These are phyloP conservation scores for Scarus forsteni DNA, from an alignment of 2,797 vertebrate genomes.

Conservation along the genomic window DNA sequence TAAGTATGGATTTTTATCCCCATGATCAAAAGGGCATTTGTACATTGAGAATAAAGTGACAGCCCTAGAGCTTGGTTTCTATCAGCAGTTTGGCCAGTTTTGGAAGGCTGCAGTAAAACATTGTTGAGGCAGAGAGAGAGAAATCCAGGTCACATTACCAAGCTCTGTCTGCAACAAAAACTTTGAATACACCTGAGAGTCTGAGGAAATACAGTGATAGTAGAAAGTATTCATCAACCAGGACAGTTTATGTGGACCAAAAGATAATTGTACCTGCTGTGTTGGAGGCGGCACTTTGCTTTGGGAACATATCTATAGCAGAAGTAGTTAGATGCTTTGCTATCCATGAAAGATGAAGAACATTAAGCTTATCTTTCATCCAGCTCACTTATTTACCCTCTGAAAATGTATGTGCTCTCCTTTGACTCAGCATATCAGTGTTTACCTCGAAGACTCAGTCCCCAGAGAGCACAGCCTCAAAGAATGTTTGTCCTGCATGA, in stretches of 20 bases:
- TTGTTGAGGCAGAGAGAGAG: too few species aligned
- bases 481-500: conserved; percentile 38
- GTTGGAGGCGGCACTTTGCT: not conserved
- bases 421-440: conserved; percentile 18
- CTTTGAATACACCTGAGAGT: too few species aligned
- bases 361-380: conserved; percentile 28
- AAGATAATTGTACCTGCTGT: not conserved
- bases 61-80: too few species aligned
- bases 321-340: conserved; percentile 8
- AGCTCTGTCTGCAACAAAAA: too few species aligned
- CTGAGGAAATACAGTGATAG: not conserved
- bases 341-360: conserved; percentile 5
- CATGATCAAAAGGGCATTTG: too few species aligned
- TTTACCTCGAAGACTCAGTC: conserved; percentile 25
- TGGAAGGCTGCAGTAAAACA: too few species aligned
- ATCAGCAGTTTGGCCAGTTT: too few species aligned
- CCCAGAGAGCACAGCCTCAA: conserved; percentile 21
- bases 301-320: not conserved
- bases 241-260: not conserved
- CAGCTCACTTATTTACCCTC: conserved; percentile 4
- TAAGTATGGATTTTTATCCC: too few species aligned
- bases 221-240: not conserved
- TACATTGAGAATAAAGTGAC: too few species aligned
- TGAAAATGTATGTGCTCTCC: conserved; percentile 11
- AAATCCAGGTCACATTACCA: too few species aligned